Percentiles rank a stretch among this genome's conserved stretches.
Conservation (phyloP, 2,113 vertebrate species). For the Campylomormyrus tamandua region DNA sequence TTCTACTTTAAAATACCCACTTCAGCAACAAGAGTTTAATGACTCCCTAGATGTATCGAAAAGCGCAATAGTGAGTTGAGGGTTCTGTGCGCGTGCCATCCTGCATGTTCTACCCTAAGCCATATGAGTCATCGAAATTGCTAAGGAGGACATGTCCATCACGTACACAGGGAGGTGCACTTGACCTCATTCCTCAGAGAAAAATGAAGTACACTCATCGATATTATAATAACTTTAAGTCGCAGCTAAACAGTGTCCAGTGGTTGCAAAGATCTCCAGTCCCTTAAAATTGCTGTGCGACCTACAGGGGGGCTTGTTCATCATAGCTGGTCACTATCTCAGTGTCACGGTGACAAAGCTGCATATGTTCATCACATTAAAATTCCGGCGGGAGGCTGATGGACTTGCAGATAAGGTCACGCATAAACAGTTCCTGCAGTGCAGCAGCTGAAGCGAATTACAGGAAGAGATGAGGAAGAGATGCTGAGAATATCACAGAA, state of each 20-base stretch:
- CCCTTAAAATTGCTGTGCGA: not conserved
- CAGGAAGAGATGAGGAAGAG: not conserved
- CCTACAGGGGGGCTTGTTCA: not conserved
- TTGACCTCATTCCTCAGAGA: not conserved
- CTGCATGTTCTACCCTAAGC: not conserved
- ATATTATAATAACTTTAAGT: not conserved
- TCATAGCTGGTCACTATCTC: not conserved
- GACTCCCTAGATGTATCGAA: not conserved
- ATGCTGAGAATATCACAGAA: not conserved
- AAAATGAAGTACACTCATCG: not conserved
- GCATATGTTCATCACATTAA: not conserved
- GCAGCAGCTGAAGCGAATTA: not conserved
- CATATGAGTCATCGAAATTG: not conserved
- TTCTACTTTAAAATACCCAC: not conserved
- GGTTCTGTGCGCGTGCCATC: not conserved
- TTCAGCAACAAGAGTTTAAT: not conserved
- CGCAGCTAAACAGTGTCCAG: not conserved
- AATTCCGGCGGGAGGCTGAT: not conserved
- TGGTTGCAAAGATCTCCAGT: not conserved
- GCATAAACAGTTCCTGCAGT: not conserved
- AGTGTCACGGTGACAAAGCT: not conserved
- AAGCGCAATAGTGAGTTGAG: not conserved
- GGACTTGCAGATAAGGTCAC: not conserved
- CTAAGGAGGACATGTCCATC: not conserved
- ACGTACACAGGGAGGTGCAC: too few relatives aligned